phyloP scores from a whole-genome alignment of 2,113 vertebrate genomes.

The Lophius piscatorius region DNA sequence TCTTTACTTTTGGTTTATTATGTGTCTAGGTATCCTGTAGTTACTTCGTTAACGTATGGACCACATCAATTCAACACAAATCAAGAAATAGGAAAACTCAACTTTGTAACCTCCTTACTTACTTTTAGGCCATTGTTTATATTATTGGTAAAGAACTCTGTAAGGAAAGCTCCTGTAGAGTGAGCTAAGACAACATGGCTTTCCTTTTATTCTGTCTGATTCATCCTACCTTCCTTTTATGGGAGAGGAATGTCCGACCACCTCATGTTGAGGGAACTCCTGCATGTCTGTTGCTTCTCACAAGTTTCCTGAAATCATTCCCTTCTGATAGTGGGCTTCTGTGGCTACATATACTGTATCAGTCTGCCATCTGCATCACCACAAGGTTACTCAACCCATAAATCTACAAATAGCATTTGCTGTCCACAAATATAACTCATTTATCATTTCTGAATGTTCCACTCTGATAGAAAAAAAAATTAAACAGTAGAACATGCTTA shows the following conservation, averaged over 20 bases:
- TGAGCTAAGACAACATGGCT: slow-evolving; percentile 4
- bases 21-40: too few species aligned
- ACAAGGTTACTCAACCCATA: slow-evolving; percentile 14
- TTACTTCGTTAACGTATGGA: too few species aligned
- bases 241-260: slow-evolving; percentile 31
- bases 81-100: too few species aligned
- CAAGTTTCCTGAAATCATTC: background rate
- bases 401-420: slow-evolving; percentile 27
- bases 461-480: slow-evolving; percentile 25
- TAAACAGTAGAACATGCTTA: slow-evolving; percentile 10
- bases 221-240: slow-evolving; percentile 40
- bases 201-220: slow-evolving; percentile 3
- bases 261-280: slow-evolving; percentile 5
- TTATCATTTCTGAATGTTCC: slow-evolving; percentile 37
- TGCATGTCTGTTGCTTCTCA: slow-evolving; percentile 12
- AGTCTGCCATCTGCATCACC: slow-evolving; percentile 12
- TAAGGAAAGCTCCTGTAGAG: background rate
- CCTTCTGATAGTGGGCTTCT: background rate
- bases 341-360: background rate
- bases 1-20: too few species aligned
- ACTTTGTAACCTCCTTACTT: too few species aligned
- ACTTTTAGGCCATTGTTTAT: slow-evolving; percentile 1
- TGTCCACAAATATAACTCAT: slow-evolving; percentile 20
- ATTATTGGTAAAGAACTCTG: background rate
- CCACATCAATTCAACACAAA: too few species aligned